Evolutionary conservation across 2,888 invertebrate species (phyloP).

Genomic region (Leucophora obtusa): DNA sequence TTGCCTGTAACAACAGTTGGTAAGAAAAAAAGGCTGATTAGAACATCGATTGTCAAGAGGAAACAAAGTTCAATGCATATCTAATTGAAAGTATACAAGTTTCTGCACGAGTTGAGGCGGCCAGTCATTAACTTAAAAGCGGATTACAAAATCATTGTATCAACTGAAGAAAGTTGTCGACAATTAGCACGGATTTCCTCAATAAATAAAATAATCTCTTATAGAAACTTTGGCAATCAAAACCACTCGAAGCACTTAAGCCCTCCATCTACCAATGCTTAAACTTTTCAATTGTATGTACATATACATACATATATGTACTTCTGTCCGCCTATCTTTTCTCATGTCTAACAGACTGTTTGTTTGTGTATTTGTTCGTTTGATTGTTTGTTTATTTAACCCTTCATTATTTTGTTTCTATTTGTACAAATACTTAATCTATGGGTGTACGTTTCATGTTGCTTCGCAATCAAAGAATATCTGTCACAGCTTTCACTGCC

Average conservation of each 20-base stretch:
- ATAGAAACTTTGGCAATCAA: constrained; percentile 25
- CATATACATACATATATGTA: too few species aligned
- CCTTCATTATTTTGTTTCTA: constrained; percentile 63
- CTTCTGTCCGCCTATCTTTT: not conserved
- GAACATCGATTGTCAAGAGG: constrained; percentile 74
- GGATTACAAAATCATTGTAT: constrained; percentile 34
- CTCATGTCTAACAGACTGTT: constrained; percentile 30
- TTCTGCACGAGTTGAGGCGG: not conserved
- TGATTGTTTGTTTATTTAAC: constrained; percentile 61
- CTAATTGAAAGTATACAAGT: constrained; percentile 6
- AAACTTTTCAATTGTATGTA: constrained; percentile 39
- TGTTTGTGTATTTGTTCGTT: constrained; percentile 42
- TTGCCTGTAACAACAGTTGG: constrained; percentile 83
- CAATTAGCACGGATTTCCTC: constrained; percentile 57
- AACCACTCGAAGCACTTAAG: constrained; percentile 63
- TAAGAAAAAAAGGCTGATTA: constrained; percentile 74
- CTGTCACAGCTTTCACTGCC: constrained; percentile 17
- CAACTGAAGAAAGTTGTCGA: constrained; percentile 26
- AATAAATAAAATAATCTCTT: constrained; percentile 57
- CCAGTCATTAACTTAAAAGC: constrained; percentile 39
- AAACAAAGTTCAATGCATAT: constrained; percentile 33
- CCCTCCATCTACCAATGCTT: constrained; percentile 36
- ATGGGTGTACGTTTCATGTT: constrained; percentile 37
- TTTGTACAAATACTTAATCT: constrained; percentile 64
- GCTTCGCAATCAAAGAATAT: constrained; percentile 43